phyloP scores from a whole-genome alignment of 2,888 invertebrate genomes.

The Lochmaea capreae region DNA sequence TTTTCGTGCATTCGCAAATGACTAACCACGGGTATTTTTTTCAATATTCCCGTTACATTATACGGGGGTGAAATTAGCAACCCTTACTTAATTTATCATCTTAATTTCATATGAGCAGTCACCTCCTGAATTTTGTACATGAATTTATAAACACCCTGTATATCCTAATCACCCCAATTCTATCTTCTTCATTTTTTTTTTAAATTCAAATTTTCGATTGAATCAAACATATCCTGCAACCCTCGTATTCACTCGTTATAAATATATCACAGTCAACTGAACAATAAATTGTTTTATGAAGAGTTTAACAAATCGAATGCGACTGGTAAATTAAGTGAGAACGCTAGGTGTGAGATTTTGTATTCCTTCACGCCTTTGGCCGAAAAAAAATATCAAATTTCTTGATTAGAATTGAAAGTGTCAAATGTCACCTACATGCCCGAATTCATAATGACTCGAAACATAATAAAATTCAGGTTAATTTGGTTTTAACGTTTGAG shows the following conservation, averaged over 20 bases:
- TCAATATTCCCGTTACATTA: too few species aligned
- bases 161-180: too few species aligned
- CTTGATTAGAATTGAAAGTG: slow-evolving; percentile 36
- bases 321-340: slow-evolving; percentile 44
- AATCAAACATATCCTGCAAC: not conserved
- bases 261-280: not conserved
- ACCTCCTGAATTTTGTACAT: too few species aligned
- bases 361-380: slow-evolving; percentile 43
- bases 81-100: too few species aligned
- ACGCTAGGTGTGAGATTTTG: slow-evolving; percentile 42
- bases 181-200: too few species aligned
- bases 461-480: slow-evolving; percentile 20
- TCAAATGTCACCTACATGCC: slow-evolving; percentile 39
- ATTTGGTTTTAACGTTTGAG: slow-evolving; percentile 22
- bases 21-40: too few species aligned
- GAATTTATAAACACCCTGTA: too few species aligned
- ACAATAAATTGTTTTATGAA: slow-evolving; percentile 12
- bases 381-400: slow-evolving; percentile 41
- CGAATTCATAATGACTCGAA: slow-evolving; percentile 35
- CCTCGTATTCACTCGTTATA: not conserved
- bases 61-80: too few species aligned
- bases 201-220: too few species aligned
- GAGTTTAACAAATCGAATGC: slow-evolving; percentile 34
- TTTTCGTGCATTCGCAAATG: too few species aligned
- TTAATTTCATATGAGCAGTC: too few species aligned